Conservation (phyloP, 2,888 invertebrate genomes). For the Antitype chi region DNA sequence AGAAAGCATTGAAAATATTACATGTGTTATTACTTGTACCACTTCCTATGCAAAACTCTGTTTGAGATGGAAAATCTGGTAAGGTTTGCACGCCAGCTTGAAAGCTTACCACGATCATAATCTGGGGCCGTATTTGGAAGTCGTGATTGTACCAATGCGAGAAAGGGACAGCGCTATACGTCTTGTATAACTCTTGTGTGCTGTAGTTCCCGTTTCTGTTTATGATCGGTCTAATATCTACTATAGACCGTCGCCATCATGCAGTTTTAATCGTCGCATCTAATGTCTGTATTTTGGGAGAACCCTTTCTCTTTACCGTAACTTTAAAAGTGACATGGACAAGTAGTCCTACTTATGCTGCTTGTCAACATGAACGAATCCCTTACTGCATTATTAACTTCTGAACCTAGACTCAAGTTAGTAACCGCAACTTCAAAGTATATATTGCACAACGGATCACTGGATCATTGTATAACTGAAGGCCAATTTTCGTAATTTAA, state of each 20-base stretch:
- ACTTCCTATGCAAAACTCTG: constrained; percentile 2
- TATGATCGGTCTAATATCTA: neutral
- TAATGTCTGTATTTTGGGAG: neutral
- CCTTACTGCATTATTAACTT: constrained; percentile 5
- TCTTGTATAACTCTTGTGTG: constrained; percentile 1
- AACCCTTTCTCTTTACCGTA: neutral
- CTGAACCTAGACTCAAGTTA: neutral
- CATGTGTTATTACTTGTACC: constrained; percentile 10
- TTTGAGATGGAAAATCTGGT: constrained; percentile 1
- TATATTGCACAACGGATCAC: neutral
- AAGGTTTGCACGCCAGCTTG: neutral
- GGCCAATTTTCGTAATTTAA: too few relatives aligned
- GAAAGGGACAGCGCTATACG: constrained; percentile 5
- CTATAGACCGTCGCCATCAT: neutral
- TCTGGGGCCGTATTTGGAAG: neutral
- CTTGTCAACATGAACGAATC: neutral
- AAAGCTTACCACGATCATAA: constrained; percentile 7
- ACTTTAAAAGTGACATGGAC: constrained; percentile 8
- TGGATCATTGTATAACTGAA: neutral
- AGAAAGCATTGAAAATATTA: constrained; percentile 22
- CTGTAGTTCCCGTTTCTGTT: neutral
- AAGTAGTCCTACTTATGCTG: neutral
- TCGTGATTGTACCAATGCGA: constrained; percentile 16
- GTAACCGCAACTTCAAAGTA: neutral
- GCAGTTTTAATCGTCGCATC: neutral